A percentile compares a stretch with the other conserved stretches of the same genome.
These are phyloP conservation scores for Drosophila pectinifera DNA, from an alignment of 1,140 invertebrate species.

Conservation along the genomic window DNA sequence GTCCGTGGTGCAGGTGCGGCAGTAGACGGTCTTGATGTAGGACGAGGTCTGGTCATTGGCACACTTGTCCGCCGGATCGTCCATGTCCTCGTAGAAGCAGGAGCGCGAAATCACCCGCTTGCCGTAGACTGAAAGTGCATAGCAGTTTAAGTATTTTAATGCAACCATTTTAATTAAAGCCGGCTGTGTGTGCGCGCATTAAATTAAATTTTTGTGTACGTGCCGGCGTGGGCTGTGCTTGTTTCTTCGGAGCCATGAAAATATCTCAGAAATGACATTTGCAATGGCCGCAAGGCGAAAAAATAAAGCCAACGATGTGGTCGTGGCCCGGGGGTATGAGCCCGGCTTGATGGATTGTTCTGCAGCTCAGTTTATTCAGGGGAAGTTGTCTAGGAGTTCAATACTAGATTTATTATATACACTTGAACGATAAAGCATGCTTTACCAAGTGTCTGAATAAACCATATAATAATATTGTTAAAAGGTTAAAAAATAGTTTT, in stretches of 20 bases:
- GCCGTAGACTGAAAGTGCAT: slow-evolving; percentile 76
- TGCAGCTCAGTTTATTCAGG: too few species aligned
- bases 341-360: slow-evolving; percentile 23
- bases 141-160: slow-evolving; percentile 47
- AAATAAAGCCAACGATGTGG: slow-evolving; percentile 37
- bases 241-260: slow-evolving; percentile 32
- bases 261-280: slow-evolving; percentile 69
- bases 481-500: too few species aligned
- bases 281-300: slow-evolving; percentile 44
- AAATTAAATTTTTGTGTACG: slow-evolving; percentile 52
- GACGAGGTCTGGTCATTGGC: slow-evolving; percentile 81
- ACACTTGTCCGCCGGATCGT: slow-evolving; percentile 80
- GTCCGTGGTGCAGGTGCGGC: slow-evolving; percentile 83
- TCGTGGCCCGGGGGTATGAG: slow-evolving; percentile 34
- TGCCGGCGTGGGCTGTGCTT: slow-evolving; percentile 55
- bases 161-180: slow-evolving; percentile 64
- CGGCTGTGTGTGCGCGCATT: slow-evolving; percentile 26
- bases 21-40: slow-evolving; percentile 83
- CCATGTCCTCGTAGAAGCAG: slow-evolving; percentile 83
- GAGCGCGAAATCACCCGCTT: slow-evolving; percentile 83
- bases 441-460: too few species aligned
- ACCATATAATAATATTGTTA: too few species aligned
- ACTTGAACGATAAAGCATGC: too few species aligned
- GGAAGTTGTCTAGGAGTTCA: background rate
- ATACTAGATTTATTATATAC: background rate